These are phyloP conservation scores for Albula glossodonta DNA, from an alignment of 2,113 vertebrate species.

Conservation along the genomic window DNA sequence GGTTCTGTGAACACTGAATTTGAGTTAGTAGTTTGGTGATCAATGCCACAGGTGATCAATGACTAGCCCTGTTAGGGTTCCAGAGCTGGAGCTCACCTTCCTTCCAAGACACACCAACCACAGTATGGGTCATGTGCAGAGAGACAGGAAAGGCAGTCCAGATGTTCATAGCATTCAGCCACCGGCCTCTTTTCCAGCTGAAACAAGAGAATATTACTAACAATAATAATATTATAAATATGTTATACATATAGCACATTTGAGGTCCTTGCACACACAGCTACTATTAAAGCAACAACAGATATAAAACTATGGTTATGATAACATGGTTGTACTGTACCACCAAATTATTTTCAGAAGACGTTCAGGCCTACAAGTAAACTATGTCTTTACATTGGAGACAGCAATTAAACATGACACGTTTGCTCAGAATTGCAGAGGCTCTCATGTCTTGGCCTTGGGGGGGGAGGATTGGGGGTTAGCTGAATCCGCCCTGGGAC, in stretches of 20 bases:
- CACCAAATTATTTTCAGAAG: too few species aligned
- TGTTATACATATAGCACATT: neutral
- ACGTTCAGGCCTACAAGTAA: too few species aligned
- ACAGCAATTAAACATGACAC: too few species aligned
- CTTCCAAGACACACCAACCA: slow-evolving; percentile 95
- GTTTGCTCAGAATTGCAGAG: neutral
- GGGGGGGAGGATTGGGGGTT: too few species aligned
- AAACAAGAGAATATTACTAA: slow-evolving; percentile 30
- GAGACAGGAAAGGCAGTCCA: slow-evolving; percentile 86
- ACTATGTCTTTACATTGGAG: too few species aligned
- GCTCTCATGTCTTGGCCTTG: too few species aligned
- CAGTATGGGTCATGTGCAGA: slow-evolving; percentile 89
- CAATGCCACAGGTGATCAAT: neutral
- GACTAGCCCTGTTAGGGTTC: neutral
- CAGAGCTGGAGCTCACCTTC: slow-evolving; percentile 74
- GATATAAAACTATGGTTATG: too few species aligned
- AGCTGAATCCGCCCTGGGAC: too few species aligned
- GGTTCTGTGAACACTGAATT: neutral
- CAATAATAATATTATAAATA: slow-evolving; percentile 4
- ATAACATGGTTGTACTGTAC: too few species aligned
- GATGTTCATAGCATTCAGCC: slow-evolving; percentile 82
- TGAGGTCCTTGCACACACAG: neutral
- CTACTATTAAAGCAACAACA: neutral
- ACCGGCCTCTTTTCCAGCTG: slow-evolving; percentile 90
- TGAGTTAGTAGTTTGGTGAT: neutral